Evolutionary conservation across 2,888 invertebrate genomes (phyloP).

Genomic region (Apocheima hispidaria): DNA sequence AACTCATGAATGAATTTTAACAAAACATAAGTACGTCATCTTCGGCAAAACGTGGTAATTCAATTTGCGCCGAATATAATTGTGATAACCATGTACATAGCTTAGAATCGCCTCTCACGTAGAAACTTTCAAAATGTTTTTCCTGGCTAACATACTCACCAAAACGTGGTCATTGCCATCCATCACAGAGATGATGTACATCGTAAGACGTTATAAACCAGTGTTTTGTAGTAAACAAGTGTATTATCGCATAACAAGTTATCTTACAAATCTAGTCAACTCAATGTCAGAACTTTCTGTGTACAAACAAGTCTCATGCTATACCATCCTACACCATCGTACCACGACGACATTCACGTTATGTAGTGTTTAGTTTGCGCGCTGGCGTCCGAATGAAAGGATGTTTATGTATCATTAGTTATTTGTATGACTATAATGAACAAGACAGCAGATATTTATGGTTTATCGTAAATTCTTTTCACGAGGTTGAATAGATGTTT

Average conservation of each 20-base stretch:
- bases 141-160: no score
- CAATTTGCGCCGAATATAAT: no score
- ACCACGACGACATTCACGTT: constrained; percentile 6
- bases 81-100: no score
- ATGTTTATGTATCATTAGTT: constrained; percentile 17
- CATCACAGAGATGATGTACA: no score
- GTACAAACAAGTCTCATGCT: neutral
- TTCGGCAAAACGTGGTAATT: no score
- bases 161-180: no score
- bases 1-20: no score
- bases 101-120: no score
- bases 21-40: no score
- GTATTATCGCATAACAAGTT: neutral
- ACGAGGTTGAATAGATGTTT: neutral
- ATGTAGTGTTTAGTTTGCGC: neutral
- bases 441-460: constrained; percentile 1
- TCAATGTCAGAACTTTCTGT: neutral
- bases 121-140: no score
- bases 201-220: no score
- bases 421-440: constrained; percentile 7
- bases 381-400: constrained; percentile 15
- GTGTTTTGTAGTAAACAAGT: no score
- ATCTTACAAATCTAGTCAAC: neutral
- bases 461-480: constrained; percentile 4
- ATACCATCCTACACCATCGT: neutral